Conservation (phyloP, 1,140 invertebrate species). For the Bradynema listronoti region DNA sequence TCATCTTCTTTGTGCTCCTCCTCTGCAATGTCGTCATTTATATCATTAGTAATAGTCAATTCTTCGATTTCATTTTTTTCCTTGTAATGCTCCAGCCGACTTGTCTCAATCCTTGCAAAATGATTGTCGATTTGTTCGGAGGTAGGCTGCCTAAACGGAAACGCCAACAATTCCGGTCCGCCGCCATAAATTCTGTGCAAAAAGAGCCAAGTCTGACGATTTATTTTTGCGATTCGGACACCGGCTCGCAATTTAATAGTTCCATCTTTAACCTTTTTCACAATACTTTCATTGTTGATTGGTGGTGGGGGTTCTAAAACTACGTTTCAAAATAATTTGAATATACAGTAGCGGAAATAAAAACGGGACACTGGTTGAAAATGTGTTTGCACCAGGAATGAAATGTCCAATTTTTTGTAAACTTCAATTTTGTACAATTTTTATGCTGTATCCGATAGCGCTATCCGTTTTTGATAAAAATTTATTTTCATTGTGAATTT, state of each 20-base stretch:
- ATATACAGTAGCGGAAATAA: too few relatives aligned
- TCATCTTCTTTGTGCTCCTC: too few relatives aligned
- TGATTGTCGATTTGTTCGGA: background rate
- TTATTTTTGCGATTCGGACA: constrained; percentile 13
- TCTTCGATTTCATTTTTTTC: too few relatives aligned
- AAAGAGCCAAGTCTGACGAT: constrained; percentile 22
- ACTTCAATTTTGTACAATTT: too few relatives aligned
- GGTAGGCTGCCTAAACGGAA: background rate
- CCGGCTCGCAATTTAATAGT: constrained; percentile 9
- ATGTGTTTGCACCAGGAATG: too few relatives aligned
- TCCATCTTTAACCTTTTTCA: constrained; percentile 15
- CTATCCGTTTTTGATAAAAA: too few relatives aligned
- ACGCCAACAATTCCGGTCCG: constrained; percentile 14
- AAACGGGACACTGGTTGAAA: too few relatives aligned
- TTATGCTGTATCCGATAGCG: too few relatives aligned
- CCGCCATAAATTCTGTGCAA: constrained; percentile 25
- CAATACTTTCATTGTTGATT: constrained; percentile 19
- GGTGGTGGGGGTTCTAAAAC: constrained; percentile 24
- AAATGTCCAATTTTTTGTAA: too few relatives aligned
- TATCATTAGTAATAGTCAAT: too few relatives aligned
- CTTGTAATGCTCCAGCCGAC: background rate
- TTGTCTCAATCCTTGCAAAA: background rate
- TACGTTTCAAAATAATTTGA: background rate
- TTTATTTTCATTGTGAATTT: too few relatives aligned
- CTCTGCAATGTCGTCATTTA: too few relatives aligned